Percentiles rank a stretch among this genome's conserved stretches.
Evolutionary conservation across 2,113 vertebrate genomes (phyloP).

Genomic region (Emydura subglobosa): DNA sequence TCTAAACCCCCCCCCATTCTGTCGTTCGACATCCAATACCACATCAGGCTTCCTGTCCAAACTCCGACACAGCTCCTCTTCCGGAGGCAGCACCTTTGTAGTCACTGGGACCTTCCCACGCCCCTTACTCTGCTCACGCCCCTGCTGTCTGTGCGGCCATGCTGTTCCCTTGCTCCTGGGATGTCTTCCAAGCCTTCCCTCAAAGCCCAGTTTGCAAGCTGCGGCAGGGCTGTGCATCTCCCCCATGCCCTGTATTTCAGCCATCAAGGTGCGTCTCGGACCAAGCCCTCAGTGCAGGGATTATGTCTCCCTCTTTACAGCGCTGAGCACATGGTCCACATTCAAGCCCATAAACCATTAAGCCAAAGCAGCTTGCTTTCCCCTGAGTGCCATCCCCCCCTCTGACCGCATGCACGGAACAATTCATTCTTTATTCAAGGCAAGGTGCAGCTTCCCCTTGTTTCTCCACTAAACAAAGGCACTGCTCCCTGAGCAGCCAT

Average conservation of each 20-base stretch:
- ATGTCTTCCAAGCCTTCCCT: slow-evolving; percentile 64
- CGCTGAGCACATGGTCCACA: not conserved
- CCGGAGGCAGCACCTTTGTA: not conserved
- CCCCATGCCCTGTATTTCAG: slow-evolving; percentile 66
- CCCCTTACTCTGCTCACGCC: not conserved
- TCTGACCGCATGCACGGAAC: not conserved
- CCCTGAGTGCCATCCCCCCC: not conserved
- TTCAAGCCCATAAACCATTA: slow-evolving; percentile 4
- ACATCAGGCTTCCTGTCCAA: not conserved
- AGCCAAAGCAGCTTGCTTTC: not conserved
- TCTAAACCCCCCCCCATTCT: not conserved
- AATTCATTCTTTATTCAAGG: slow-evolving; percentile 25
- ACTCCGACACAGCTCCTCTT: not conserved
- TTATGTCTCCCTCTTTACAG: not conserved
- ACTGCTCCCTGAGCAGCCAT: not conserved
- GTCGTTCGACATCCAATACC: not conserved
- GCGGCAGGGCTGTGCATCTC: slow-evolving; percentile 68
- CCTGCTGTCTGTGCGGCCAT: slow-evolving; percentile 39
- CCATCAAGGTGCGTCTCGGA: slow-evolving; percentile 67
- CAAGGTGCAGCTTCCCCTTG: not conserved
- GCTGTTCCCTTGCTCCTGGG: slow-evolving; percentile 63
- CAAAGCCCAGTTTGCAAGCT: slow-evolving; percentile 73
- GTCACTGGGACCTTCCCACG: not conserved
- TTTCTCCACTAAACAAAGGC: slow-evolving; percentile 45
- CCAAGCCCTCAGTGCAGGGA: slow-evolving; percentile 43